A percentile compares a stretch with the other conserved stretches of the same genome.
Evolutionary conservation across 2,797 vertebrate genomes (phyloP).

Genomic region (Crypturellus tataupa): DNA sequence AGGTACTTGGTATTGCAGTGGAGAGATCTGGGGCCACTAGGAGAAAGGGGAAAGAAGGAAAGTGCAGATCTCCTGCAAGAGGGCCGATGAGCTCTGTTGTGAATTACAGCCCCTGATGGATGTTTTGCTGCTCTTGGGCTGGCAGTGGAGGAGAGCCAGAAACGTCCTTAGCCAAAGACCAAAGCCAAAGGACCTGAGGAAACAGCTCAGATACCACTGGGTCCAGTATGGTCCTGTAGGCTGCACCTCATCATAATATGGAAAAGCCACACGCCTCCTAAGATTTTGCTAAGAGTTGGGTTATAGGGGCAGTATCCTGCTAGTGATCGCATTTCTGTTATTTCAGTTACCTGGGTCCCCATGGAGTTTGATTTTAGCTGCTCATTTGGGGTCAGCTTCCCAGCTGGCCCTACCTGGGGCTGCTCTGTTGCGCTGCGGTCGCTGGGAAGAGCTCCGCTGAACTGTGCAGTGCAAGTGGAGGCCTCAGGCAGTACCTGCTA

Average conservation of each 20-base stretch:
- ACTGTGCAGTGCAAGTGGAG: not conserved
- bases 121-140: not conserved
- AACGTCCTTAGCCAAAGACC: not conserved
- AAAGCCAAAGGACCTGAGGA: not conserved
- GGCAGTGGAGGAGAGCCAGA: not conserved
- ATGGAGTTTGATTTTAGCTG: not conserved
- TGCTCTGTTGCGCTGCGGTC: not conserved
- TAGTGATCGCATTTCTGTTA: not conserved
- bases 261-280: not conserved
- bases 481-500: not conserved
- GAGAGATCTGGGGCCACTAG: not conserved
- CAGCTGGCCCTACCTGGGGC: not conserved
- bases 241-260: not conserved
- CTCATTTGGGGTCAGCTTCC: not conserved
- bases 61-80: not conserved
- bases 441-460: not conserved
- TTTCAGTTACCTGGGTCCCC: not conserved
- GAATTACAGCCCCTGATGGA: not conserved
- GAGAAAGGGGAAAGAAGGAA: not conserved
- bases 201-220: not conserved
- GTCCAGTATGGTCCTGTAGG: not conserved
- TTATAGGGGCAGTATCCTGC: not conserved
- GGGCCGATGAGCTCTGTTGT: not conserved
- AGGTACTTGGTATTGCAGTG: not conserved
- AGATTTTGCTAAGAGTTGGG: not conserved